These are phyloP conservation scores for Podarcis siculus DNA, from an alignment of 2,797 vertebrate species.

Conservation along the genomic window DNA sequence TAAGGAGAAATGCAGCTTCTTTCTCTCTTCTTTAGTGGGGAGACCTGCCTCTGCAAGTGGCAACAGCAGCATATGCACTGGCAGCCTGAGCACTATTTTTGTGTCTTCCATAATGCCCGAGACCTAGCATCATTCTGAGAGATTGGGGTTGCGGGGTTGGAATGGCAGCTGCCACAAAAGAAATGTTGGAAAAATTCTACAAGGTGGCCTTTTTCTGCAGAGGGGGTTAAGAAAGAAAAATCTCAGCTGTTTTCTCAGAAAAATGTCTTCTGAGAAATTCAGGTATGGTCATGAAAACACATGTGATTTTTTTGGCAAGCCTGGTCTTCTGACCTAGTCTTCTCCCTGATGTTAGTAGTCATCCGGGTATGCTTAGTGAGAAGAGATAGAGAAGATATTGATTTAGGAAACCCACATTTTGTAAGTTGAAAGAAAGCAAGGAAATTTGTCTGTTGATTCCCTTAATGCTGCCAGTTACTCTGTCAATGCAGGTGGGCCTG, in stretches of 20 bases:
- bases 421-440: constrained; percentile 30
- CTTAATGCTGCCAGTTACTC: neutral
- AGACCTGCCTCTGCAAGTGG: neutral
- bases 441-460: constrained; percentile 7
- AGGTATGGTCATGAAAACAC: neutral
- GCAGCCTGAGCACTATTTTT: no score
- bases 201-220: neutral
- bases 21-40: no score
- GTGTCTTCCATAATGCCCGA: no score
- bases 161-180: no score
- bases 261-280: neutral
- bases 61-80: neutral
- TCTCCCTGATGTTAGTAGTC: neutral
- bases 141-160: no score
- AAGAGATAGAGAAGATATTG: constrained; percentile 2
- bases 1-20: neutral
- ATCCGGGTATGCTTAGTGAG: constrained; percentile 22
- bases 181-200: neutral
- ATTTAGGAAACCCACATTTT: constrained; percentile 16
- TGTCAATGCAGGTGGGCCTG: constrained; percentile 27
- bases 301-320: neutral
- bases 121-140: no score
- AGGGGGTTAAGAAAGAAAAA: neutral
- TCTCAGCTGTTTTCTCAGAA: neutral
- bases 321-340: neutral